Base-by-base conservation (phyloP, 2,888 invertebrate species). In the Tinea pellionella region DNA sequence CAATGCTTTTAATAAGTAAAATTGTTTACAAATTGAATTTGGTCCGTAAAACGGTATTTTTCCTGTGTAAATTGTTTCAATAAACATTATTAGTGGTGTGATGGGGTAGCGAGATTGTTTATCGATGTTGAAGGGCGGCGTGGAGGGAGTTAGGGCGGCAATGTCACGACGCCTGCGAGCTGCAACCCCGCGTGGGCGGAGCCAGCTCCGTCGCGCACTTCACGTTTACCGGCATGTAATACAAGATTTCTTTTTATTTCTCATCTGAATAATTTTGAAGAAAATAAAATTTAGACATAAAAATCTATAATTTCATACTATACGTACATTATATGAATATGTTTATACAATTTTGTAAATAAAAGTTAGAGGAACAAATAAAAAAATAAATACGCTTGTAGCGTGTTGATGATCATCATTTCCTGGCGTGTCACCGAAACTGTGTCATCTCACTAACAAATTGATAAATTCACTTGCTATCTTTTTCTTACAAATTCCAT, bases 91-190 rank as follows among this genome's bases (percentile, higher is more conserved):
- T 47, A 47, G 47, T 47, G 47, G 47, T 47, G 15, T 15, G 47
- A 47, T 47, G 47, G 47, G 47, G 47, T 47, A 15, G 47, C 47
- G 15, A 55, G 55, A 24, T 55, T 55, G 55, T 55, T 55, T 55
- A 55, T 55, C 55, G 55, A 55, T 29, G 55, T 55, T 19, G 55
- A 16, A 47, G 47, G 47, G 47, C 47, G 47, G 55, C 24, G 9
- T 4, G 29, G 19, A 8, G 55, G 55, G 55, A 9, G 18, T 13
- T 9, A 19, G 9, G 55, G 55, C 16, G 11, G 55, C 16, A 55
- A 55, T 55, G 55, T 55, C 55, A 55, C 55, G 55, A 55, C 55
- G 55, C 55, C 24, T 55, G 55, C 55, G 19, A 19, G 55, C 24
- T 55, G 55, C 55, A 55, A 18, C 55, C 55, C 47, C 47, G 47